Conservation (phyloP, 2,888 invertebrate genomes). For the Polymixis lichenea region DNA sequence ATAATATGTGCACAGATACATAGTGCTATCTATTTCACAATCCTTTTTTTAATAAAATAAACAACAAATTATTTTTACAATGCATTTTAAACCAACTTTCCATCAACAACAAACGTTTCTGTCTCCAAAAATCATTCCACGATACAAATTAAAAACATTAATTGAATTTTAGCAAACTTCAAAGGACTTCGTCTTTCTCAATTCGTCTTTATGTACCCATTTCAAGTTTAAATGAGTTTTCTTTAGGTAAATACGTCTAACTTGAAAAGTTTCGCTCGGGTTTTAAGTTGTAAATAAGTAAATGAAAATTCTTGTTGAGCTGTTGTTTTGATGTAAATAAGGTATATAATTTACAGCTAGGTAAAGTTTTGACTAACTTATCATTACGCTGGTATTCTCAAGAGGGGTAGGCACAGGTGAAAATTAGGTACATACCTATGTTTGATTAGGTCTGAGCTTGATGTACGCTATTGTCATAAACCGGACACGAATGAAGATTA, state of each 20-base stretch:
- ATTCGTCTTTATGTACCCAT: constrained; percentile 54
- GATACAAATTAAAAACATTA: constrained; percentile 55
- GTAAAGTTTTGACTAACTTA: constrained; percentile 26
- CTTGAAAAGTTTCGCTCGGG: constrained; percentile 48
- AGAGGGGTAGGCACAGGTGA: not conserved
- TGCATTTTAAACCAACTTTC: not conserved
- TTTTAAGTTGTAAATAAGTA: constrained; percentile 55
- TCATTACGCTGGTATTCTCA: not conserved
- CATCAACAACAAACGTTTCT: constrained; percentile 2
- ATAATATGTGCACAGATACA: not conserved
- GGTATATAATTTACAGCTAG: constrained; percentile 15
- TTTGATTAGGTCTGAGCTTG: not conserved
- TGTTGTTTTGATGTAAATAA: constrained; percentile 45
- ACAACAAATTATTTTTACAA: not conserved
- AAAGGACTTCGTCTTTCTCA: constrained; percentile 50
- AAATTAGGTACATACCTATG: not conserved
- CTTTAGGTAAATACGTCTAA: constrained; percentile 66
- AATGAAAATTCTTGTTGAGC: constrained; percentile 61
- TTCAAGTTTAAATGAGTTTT: constrained; percentile 72
- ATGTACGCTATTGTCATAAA: not conserved
- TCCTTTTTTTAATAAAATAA: not conserved
- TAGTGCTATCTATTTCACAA: not conserved
- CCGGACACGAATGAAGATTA: not conserved
- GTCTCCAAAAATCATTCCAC: constrained; percentile 46
- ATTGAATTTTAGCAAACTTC: constrained; percentile 71